phyloP scores from a whole-genome alignment of 2,888 invertebrate genomes.

The Protophormia terraenovae region DNA sequence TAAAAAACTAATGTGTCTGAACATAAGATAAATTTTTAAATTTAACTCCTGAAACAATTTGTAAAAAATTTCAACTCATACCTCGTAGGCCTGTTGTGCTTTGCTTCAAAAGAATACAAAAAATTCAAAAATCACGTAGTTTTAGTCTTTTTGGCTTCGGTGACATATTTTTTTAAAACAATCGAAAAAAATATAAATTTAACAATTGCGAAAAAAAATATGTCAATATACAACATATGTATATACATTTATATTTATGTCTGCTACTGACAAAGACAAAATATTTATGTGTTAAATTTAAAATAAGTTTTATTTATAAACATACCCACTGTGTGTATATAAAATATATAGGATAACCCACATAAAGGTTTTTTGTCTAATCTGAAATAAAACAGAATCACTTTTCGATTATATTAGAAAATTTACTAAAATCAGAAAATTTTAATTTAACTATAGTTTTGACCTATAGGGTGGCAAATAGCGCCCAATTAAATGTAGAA shows the following conservation, averaged over 20 bases:
- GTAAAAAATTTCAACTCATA: not conserved
- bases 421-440: no score
- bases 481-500: no score
- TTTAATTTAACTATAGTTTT: no score
- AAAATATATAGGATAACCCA: no score
- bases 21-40: no score
- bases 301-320: not conserved
- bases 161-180: constrained; percentile 7
- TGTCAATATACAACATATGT: not conserved
- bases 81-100: not conserved
- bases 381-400: no score
- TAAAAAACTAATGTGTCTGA: no score
- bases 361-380: no score
- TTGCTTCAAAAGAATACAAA: not conserved
- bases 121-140: constrained; percentile 20
- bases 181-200: not conserved
- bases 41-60: no score
- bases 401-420: no score
- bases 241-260: not conserved
- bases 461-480: no score
- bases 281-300: not conserved
- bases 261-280: constrained; percentile 40
- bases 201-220: not conserved
- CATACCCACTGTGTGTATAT: not conserved
- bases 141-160: constrained; percentile 2